phyloP scores from a whole-genome alignment of 2,113 vertebrate species.

The Saccopteryx bilineata region DNA sequence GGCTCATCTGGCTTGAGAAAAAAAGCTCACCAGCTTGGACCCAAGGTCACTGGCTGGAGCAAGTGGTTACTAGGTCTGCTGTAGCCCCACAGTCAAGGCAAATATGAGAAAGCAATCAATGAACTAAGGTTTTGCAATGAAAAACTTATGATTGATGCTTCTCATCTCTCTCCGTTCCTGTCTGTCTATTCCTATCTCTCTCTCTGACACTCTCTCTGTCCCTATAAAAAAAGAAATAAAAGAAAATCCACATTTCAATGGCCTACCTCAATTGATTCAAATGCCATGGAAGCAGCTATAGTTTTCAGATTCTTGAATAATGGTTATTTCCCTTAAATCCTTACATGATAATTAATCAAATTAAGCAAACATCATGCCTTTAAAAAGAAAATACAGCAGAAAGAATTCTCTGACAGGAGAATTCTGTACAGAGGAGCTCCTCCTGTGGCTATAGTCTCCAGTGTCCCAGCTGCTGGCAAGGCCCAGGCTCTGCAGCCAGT shows the following conservation, averaged over 20 bases:
- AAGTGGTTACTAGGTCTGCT: no score
- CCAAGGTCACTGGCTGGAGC: no score
- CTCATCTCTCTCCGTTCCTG: no score
- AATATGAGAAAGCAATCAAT: no score
- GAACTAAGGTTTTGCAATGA: no score
- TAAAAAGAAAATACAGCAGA: background rate
- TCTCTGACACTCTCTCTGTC: no score
- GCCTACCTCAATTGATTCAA: background rate
- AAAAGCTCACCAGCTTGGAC: no score
- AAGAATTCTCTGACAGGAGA: background rate
- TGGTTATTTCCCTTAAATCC: background rate
- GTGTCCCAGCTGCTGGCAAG: background rate
- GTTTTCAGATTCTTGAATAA: constrained; percentile 25
- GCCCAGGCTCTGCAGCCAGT: background rate
- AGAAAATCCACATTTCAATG: constrained; percentile 11
- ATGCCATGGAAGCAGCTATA: background rate
- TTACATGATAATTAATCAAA: constrained; percentile 15
- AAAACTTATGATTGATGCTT: no score
- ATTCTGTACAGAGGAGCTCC: background rate
- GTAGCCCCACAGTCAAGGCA: no score
- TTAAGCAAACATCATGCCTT: background rate
- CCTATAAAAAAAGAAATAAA: no score
- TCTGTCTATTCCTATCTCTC: no score
- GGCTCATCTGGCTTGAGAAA: no score
- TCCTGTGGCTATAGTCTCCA: background rate